Conservation (phyloP, 2,113 vertebrate species). For the Limanda limanda region DNA sequence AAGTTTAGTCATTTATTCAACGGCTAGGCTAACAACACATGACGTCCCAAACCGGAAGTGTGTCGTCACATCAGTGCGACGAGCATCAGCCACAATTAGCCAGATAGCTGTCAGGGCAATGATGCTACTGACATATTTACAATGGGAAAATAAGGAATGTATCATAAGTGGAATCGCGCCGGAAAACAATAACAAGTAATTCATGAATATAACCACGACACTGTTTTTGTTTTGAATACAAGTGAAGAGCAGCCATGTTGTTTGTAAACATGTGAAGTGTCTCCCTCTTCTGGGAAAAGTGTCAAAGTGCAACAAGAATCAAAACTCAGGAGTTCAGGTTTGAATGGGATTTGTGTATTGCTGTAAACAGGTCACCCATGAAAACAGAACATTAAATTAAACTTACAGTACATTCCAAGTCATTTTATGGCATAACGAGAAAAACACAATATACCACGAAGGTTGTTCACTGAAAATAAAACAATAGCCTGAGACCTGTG, state of each 20-base stretch:
- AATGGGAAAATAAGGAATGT: too few species aligned
- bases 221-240: background rate
- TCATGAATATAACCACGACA: background rate
- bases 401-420: conserved; percentile 58
- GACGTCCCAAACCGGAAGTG: background rate
- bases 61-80: background rate
- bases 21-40: too few species aligned
- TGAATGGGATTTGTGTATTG: conserved; percentile 57
- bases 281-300: conserved; percentile 17
- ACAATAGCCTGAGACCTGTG: conserved; percentile 39
- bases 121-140: background rate
- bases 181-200: background rate
- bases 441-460: conserved; percentile 21
- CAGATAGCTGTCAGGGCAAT: background rate
- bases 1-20: too few species aligned
- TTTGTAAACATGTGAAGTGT: background rate
- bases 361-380: conserved; percentile 55
- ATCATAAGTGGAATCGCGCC: background rate
- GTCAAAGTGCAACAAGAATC: conserved; percentile 14
- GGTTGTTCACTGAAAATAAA: conserved; percentile 46
- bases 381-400: conserved; percentile 55
- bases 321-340: conserved; percentile 4
- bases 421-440: conserved; percentile 48
- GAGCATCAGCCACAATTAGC: background rate
- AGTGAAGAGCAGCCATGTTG: background rate